A percentile compares a stretch with the other conserved stretches of the same genome.
Evolutionary conservation across 2,797 vertebrate genomes (phyloP).

Genomic region (Acridotheres tristis): DNA sequence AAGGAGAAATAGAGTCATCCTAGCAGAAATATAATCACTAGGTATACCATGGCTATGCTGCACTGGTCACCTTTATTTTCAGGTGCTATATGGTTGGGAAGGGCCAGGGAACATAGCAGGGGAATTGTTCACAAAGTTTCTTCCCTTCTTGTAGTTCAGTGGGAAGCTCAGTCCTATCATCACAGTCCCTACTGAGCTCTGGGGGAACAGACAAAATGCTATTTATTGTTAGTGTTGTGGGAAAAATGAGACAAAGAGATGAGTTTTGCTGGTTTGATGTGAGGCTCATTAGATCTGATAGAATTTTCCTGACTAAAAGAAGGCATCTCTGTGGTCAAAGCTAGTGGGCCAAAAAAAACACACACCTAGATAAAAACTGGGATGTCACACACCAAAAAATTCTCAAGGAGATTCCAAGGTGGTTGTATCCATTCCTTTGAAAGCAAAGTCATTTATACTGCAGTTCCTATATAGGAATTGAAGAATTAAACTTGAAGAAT

Average conservation of each 20-base stretch:
- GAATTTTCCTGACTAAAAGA: neutral
- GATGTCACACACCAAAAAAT: neutral
- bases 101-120: neutral
- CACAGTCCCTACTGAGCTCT: neutral
- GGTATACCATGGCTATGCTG: neutral
- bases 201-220: neutral
- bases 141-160: neutral
- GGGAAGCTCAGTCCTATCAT: neutral
- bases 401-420: neutral
- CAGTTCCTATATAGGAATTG: neutral
- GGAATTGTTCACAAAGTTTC: neutral
- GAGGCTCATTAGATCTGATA: neutral
- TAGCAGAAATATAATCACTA: slow-evolving; percentile 5
- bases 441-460: neutral
- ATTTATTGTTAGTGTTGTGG: neutral
- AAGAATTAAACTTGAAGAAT: neutral
- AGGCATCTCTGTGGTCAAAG: neutral
- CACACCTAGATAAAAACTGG: neutral
- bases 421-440: neutral
- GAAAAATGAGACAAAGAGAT: neutral
- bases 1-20: neutral
- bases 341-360: neutral
- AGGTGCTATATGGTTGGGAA: neutral
- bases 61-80: neutral
- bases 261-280: neutral